phyloP scores from a whole-genome alignment of 1,140 invertebrate genomes.

The Chelonus insularis region DNA sequence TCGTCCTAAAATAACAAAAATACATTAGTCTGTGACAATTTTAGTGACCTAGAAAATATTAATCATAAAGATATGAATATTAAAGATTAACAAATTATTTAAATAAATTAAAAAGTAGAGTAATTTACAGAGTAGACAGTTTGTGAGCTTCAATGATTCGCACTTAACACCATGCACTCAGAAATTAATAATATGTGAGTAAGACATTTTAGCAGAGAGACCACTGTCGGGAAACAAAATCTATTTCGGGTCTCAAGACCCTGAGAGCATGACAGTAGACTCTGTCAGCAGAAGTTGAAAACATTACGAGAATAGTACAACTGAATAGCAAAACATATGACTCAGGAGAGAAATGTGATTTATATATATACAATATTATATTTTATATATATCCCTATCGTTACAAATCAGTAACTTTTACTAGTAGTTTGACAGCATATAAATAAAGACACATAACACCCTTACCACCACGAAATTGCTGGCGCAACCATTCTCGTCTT shows the following conservation, averaged over 20 bases:
- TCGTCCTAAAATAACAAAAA: constrained; percentile 42
- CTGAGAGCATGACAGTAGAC: not conserved
- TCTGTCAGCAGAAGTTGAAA: not conserved
- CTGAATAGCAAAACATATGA: too few relatives aligned
- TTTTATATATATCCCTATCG: too few relatives aligned
- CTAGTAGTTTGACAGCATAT: too few relatives aligned
- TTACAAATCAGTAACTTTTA: too few relatives aligned
- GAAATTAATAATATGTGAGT: not conserved
- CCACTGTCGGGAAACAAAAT: not conserved
- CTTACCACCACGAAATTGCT: constrained; percentile 21
- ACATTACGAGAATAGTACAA: not conserved
- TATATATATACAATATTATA: not conserved
- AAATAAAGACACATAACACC: not conserved
- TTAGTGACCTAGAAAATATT: too few relatives aligned
- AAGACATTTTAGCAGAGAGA: not conserved
- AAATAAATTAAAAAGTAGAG: not conserved
- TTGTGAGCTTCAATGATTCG: too few relatives aligned
- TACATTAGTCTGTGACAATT: too few relatives aligned
- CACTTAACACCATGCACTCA: not conserved
- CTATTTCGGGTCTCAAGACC: not conserved
- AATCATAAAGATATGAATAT: too few relatives aligned
- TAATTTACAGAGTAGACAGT: not conserved
- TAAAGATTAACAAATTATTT: too few relatives aligned
- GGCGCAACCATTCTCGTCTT: constrained; percentile 25
- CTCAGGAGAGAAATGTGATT: not conserved